Conservation (phyloP, 1,140 invertebrate genomes). For the Idris sp. region DNA sequence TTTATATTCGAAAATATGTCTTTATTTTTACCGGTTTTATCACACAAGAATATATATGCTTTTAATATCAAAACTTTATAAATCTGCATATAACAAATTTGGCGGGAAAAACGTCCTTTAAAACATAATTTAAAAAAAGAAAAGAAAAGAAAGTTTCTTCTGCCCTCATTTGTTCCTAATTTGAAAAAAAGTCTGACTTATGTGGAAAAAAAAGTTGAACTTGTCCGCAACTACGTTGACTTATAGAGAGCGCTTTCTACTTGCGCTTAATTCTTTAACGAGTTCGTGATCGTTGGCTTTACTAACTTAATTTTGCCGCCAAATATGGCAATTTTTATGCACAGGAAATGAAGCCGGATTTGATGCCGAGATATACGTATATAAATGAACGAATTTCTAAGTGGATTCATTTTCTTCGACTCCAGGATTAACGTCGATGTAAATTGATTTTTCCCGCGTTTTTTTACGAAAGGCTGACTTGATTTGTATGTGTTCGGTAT, state of each 20-base stretch:
- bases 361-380: conserved; percentile 35
- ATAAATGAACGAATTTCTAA: conserved; percentile 50
- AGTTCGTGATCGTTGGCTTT: conserved; percentile 35
- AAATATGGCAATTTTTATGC: conserved; percentile 50
- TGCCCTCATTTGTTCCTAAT: conserved; percentile 7
- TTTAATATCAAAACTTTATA: no score
- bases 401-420: conserved; percentile 53
- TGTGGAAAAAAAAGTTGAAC: conserved; percentile 14
- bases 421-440: conserved; percentile 33
- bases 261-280: conserved; percentile 41
- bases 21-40: no score
- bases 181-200: conserved; percentile 27
- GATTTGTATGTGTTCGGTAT: conserved; percentile 6
- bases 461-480: no score
- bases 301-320: conserved; percentile 39
- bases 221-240: conserved; percentile 29
- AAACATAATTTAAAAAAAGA: no score
- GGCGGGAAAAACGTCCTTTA: no score
- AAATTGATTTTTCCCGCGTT: conserved; percentile 34
- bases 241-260: conserved; percentile 27
- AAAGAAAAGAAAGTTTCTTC: no score
- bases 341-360: conserved; percentile 24
- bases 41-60: no score
- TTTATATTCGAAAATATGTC: no score
- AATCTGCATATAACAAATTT: no score